phyloP scores from a whole-genome alignment of 2,113 vertebrate species.

The Chaetodon trifascialis region DNA sequence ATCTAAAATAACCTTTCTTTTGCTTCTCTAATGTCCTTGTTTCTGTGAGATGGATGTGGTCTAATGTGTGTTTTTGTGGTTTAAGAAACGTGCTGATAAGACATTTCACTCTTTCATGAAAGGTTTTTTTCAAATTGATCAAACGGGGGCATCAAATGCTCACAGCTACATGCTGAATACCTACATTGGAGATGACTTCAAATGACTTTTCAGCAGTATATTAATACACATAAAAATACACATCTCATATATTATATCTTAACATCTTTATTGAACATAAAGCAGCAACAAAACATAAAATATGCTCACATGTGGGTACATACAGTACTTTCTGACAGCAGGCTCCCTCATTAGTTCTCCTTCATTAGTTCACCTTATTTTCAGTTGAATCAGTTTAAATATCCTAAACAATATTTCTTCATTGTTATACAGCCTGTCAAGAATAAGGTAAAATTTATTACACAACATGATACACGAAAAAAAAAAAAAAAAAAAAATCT shows the following conservation, averaged over 20 bases:
- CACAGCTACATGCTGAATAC: not conserved
- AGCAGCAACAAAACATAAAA: slow-evolving; percentile 34
- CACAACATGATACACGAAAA: not conserved
- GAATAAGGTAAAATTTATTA: not conserved
- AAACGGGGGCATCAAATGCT: not conserved
- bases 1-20: too few species aligned
- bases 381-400: not conserved
- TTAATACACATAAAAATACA: not conserved
- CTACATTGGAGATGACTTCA: not conserved
- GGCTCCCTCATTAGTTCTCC: not conserved
- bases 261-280: slow-evolving; percentile 44
- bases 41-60: too few species aligned
- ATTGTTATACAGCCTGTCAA: not conserved
- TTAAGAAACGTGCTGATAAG: too few species aligned
- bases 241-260: not conserved
- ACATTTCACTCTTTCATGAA: too few species aligned
- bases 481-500: not conserved
- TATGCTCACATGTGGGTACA: not conserved
- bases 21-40: too few species aligned
- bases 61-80: too few species aligned
- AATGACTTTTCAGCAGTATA: not conserved
- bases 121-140: too few species aligned
- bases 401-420: not conserved
- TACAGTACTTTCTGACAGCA: slow-evolving; percentile 3
- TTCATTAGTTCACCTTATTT: not conserved